Evolutionary conservation across 2,797 vertebrate species (phyloP).

Genomic region (Leucoraja ocellata): DNA sequence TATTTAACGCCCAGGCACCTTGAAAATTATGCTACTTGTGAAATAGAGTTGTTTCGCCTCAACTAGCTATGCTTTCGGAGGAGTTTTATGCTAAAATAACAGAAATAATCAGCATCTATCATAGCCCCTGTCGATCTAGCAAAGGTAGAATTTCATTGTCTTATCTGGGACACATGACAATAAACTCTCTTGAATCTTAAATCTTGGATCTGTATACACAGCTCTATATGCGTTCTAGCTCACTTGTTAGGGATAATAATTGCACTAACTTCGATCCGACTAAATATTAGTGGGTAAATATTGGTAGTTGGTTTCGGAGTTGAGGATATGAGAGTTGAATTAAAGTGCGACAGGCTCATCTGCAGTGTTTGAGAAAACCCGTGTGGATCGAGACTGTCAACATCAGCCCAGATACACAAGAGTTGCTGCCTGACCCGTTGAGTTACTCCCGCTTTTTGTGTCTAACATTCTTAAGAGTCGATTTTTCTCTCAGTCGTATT

Average conservation of each 20-base stretch:
- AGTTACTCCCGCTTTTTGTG: too few species aligned
- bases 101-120: not conserved
- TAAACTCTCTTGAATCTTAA: too few species aligned
- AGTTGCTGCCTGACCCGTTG: too few species aligned
- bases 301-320: constrained; percentile 43
- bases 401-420: not conserved
- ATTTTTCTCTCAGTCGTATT: not conserved
- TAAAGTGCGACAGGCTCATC: constrained; percentile 21
- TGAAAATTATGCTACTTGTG: constrained; percentile 42
- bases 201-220: not conserved
- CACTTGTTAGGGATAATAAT: not conserved
- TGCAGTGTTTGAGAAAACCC: not conserved
- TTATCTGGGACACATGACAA: too few species aligned
- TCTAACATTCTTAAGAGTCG: not conserved
- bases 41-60: constrained; percentile 45
- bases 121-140: not conserved
- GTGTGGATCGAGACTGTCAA: not conserved
- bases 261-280: not conserved
- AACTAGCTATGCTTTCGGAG: constrained; percentile 8
- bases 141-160: too few species aligned
- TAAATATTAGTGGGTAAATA: constrained; percentile 43
- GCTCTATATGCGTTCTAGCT: not conserved
- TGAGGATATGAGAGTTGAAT: constrained; percentile 42
- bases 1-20: constrained; percentile 42
- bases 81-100: not conserved